These are phyloP conservation scores for Megaceryle alcyon DNA, from an alignment of 2,797 vertebrate genomes.

Conservation along the genomic window DNA sequence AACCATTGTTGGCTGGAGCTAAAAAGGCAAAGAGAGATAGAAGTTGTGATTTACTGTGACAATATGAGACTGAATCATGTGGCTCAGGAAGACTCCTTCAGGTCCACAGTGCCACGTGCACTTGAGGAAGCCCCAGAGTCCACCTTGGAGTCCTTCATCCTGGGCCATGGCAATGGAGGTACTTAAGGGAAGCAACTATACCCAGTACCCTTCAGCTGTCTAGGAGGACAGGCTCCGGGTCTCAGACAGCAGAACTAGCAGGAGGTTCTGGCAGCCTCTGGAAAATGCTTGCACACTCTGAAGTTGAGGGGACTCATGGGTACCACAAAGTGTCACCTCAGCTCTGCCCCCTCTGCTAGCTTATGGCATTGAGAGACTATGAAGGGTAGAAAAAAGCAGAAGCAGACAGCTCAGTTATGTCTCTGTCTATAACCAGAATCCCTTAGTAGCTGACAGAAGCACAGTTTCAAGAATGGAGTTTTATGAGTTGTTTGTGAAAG, in stretches of 20 bases:
- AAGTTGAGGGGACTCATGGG: neutral
- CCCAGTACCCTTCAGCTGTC: accelerated
- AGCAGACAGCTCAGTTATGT: neutral
- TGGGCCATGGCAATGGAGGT: neutral
- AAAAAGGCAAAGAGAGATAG: neutral
- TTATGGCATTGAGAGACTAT: accelerated
- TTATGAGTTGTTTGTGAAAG: neutral
- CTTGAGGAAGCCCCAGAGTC: neutral
- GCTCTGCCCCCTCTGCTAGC: neutral
- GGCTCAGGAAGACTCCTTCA: neutral
- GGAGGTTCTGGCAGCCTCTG: neutral
- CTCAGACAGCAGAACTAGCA: neutral
- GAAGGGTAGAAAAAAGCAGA: neutral
- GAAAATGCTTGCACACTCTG: neutral
- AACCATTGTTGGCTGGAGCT: neutral
- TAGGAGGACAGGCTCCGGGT: neutral
- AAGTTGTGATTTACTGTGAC: neutral
- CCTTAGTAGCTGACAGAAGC: neutral
- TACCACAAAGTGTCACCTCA: neutral
- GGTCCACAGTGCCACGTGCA: neutral
- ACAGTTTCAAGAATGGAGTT: neutral
- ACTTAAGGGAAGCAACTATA: neutral
- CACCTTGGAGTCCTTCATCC: neutral
- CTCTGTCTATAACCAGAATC: neutral
- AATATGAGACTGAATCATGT: neutral